Conservation (phyloP, 2,113 vertebrate species). For the Enhydra lutris region DNA sequence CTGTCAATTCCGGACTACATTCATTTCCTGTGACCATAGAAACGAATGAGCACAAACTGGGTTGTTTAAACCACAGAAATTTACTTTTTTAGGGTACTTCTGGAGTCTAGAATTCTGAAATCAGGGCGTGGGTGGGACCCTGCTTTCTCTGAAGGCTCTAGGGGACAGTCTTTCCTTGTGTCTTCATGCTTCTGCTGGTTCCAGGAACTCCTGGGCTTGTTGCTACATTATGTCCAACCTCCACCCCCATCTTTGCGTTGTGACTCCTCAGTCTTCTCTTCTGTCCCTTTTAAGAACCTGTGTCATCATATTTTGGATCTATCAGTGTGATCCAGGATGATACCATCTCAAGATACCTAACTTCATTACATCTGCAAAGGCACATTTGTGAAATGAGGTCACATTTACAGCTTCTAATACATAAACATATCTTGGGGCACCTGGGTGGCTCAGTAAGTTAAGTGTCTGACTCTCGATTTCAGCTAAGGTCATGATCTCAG, state of each 20-base stretch:
- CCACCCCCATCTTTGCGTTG: accelerated
- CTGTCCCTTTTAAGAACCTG: not conserved
- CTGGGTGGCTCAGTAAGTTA: not conserved
- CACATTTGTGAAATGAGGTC: not conserved
- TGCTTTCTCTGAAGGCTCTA: not conserved
- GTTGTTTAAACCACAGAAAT: not conserved
- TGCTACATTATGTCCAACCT: not conserved
- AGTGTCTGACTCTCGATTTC: not conserved
- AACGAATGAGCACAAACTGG: not conserved
- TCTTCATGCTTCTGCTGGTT: not conserved
- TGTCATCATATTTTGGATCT: not conserved
- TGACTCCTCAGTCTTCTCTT: not conserved
- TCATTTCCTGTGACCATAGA: not conserved
- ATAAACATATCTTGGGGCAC: not conserved
- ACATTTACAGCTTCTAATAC: not conserved
- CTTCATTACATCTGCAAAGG: not conserved
- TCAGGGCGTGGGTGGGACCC: not conserved
- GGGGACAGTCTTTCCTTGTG: not conserved
- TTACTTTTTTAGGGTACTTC: not conserved
- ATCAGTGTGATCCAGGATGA: not conserved
- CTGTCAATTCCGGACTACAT: not conserved
- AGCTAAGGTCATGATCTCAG: not conserved
- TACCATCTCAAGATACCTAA: not conserved
- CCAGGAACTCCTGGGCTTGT: not conserved
- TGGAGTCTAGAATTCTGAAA: not conserved